A percentile compares a stretch with the other conserved stretches of the same genome.
These are phyloP conservation scores for Ecliptopera silaceata DNA, from an alignment of 2,888 invertebrate genomes.

Conservation along the genomic window DNA sequence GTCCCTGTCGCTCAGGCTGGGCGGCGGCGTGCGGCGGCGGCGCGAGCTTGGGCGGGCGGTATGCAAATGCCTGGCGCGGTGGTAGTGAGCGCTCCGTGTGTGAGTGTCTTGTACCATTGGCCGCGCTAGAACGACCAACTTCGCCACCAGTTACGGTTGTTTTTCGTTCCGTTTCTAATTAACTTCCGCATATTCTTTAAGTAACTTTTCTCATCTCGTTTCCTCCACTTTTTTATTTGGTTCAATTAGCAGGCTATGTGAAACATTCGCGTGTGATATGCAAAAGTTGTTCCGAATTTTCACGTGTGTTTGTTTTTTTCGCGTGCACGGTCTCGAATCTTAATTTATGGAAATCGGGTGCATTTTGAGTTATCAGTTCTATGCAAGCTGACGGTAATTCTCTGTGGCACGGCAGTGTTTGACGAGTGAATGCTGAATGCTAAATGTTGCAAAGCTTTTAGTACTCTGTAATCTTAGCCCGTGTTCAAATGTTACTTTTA, in stretches of 20 bases:
- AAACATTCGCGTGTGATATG: slow-evolving; percentile 71
- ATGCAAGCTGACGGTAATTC: slow-evolving; percentile 56
- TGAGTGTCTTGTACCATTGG: slow-evolving; percentile 81
- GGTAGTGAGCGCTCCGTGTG: slow-evolving; percentile 68
- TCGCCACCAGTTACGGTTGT: slow-evolving; percentile 84
- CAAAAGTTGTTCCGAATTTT: slow-evolving; percentile 61
- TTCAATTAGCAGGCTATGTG: slow-evolving; percentile 66
- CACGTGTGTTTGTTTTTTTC: slow-evolving; percentile 67
- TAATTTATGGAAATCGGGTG: slow-evolving; percentile 61
- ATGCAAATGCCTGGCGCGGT: slow-evolving; percentile 81
- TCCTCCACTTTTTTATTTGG: slow-evolving; percentile 63
- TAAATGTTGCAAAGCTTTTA: slow-evolving; percentile 49
- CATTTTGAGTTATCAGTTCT: slow-evolving; percentile 55
- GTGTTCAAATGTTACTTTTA: slow-evolving; percentile 79
- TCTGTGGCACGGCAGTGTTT: slow-evolving; percentile 69
- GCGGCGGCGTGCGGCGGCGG: slow-evolving; percentile 82
- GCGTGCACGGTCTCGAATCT: slow-evolving; percentile 54
- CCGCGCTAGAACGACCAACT: slow-evolving; percentile 82
- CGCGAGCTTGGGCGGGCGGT: slow-evolving; percentile 82
- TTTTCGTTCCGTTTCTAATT: slow-evolving; percentile 83
- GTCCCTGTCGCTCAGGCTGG: slow-evolving; percentile 79
- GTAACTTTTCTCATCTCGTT: slow-evolving; percentile 81
- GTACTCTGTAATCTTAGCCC: slow-evolving; percentile 56
- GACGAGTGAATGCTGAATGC: slow-evolving; percentile 67
- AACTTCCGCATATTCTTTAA: slow-evolving; percentile 82